Evolutionary conservation across 2,888 invertebrate species (phyloP).

Genomic region (Andrena camellia): DNA sequence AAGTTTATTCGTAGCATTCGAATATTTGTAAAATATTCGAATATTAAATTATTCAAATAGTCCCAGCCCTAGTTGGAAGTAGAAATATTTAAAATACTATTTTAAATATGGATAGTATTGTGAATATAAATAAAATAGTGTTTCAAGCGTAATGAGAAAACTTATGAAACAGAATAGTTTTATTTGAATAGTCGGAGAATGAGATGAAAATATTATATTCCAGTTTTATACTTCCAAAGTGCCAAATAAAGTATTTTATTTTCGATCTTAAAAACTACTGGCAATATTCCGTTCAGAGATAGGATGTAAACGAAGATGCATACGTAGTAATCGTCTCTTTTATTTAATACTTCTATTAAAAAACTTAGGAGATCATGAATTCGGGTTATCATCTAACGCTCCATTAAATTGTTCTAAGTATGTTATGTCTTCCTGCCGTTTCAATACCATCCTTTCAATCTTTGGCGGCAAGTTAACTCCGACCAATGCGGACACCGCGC

Average conservation of each 20-base stretch:
- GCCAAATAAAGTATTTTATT: slow-evolving; percentile 1
- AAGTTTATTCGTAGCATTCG: too few species aligned
- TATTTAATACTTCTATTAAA: not conserved
- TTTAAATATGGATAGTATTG: too few species aligned
- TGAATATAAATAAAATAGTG: too few species aligned
- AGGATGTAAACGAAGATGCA: too few species aligned
- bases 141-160: too few species aligned
- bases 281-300: too few species aligned
- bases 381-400: not conserved
- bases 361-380: not conserved
- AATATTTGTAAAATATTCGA: too few species aligned
- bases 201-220: not conserved
- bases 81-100: too few species aligned
- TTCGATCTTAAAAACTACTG: not conserved
- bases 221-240: slow-evolving; percentile 5
- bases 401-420: slow-evolving; percentile 5
- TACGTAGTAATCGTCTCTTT: not conserved
- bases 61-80: too few species aligned
- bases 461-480: slow-evolving; percentile 69
- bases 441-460: slow-evolving; percentile 61
- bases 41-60: too few species aligned
- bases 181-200: not conserved
- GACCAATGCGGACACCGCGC: slow-evolving; percentile 68
- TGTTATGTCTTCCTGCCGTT: slow-evolving; percentile 40
- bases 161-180: not conserved